Conservation (phyloP, 2,888 invertebrate genomes). For the Tetragnatha montana region DNA sequence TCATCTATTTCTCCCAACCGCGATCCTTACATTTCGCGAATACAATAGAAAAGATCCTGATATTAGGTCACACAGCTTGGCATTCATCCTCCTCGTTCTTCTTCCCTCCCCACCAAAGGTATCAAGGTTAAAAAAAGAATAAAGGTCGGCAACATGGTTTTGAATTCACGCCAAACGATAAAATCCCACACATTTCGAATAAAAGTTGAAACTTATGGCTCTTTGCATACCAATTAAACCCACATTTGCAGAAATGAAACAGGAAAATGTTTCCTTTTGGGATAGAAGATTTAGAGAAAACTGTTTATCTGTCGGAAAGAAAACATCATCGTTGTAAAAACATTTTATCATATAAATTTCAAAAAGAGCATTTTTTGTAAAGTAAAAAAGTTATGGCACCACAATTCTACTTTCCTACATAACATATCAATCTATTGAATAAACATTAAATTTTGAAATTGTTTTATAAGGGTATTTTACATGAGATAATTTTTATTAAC, state of each 20-base stretch:
- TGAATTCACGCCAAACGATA: slow-evolving; percentile 55
- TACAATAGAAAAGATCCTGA: slow-evolving; percentile 57
- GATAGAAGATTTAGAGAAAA: neutral
- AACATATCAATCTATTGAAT: no score
- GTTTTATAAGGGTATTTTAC: no score
- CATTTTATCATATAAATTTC: no score
- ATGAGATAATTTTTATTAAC: no score
- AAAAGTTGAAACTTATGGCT: slow-evolving; percentile 6
- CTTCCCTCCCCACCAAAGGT: neutral
- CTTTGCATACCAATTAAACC: slow-evolving; percentile 12
- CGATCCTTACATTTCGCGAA: slow-evolving; percentile 34
- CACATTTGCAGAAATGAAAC: neutral
- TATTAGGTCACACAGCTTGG: slow-evolving; percentile 64
- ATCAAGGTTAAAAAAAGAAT: slow-evolving; percentile 65
- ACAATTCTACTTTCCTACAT: no score
- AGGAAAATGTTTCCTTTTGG: neutral
- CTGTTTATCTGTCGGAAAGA: neutral
- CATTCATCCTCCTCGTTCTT: slow-evolving; percentile 18
- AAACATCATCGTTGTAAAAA: neutral
- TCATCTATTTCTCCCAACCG: slow-evolving; percentile 22
- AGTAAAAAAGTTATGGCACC: no score
- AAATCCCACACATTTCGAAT: slow-evolving; percentile 16
- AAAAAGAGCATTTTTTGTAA: no score
- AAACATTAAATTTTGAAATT: no score
- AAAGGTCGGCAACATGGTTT: slow-evolving; percentile 52